Conservation (phyloP, 2,888 invertebrate genomes). For the Heterodera filipjevi region DNA sequence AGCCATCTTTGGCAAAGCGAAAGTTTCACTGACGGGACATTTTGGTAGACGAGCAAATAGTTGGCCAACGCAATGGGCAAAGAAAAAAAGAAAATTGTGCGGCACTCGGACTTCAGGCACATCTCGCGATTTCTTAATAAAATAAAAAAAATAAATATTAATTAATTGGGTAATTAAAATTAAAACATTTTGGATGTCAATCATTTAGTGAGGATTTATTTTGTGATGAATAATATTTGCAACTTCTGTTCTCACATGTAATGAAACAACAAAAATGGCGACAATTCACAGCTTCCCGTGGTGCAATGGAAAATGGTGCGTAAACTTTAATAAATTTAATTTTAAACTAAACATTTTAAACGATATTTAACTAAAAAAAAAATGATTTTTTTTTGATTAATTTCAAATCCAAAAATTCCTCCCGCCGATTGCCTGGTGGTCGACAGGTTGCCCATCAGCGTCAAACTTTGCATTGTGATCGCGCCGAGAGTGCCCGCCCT, state of each 20-base stretch:
- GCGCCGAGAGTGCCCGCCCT: background rate
- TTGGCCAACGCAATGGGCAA: conserved; percentile 57
- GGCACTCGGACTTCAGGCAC: conserved; percentile 56
- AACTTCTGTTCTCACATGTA: conserved; percentile 50
- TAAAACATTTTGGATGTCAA: no score
- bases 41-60: conserved; percentile 50
- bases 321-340: conserved; percentile 50
- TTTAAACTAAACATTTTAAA: no score
- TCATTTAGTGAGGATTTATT: no score
- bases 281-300: conserved; percentile 52
- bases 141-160: background rate
- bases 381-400: no score
- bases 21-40: conserved; percentile 59
- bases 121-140: conserved; percentile 51
- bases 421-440: conserved; percentile 73
- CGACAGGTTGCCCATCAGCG: conserved; percentile 92
- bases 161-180: no score
- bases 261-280: conserved; percentile 59
- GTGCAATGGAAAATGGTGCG: conserved; percentile 60
- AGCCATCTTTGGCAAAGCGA: no score
- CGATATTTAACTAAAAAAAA: no score
- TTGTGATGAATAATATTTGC: no score
- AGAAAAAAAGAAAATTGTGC: conserved; percentile 54
- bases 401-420: no score
- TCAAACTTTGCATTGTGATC: conserved; percentile 78